Evolutionary conservation across 2,797 vertebrate genomes (phyloP), one percentile per base, ranked within the genome.

Genomic region (Yasuhikotakia modesta): DNA sequence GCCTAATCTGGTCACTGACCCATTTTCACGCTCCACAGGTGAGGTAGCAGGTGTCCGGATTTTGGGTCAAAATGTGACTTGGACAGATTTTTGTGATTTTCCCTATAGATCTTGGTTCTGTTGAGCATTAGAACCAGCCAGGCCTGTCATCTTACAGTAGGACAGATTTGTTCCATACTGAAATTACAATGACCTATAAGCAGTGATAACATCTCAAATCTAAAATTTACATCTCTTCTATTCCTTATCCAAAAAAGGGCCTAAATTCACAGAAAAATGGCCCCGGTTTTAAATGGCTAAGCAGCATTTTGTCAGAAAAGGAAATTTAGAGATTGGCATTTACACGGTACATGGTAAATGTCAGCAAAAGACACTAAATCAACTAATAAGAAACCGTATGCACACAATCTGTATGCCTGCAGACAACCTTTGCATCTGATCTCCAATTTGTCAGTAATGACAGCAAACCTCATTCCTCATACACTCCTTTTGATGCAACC

Each of bases 281-380:
- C n/a, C n/a, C n/a, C n/a, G n/a, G n/a, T n/a, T n/a, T n/a, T n/a
- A n/a, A 58, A 63, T 8, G 22, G 45, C 43, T 50, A 70, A 61
- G 58, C 68, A 32, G 58, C 65, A 79, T 81, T 85, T 84, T 82
- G n/a, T n/a, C n/a, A n/a, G n/a, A n/a, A n/a, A n/a, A n/a, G n/a
- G n/a, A n/a, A n/a, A n/a, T n/a, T n/a, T n/a, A n/a, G n/a, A n/a
- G n/a, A n/a, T n/a, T n/a, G n/a, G n/a, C n/a, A n/a, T n/a, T n/a
- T n/a, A n/a, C 70, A 85, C 57, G 70, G 76, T 79, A 81, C 73
- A 48, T 79, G 73, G 84, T 83, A 85, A 85, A 85, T 85, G 84
- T 85, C 84, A 85, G 32, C 76, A 46, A 74, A 73, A 82, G 73
- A 82, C 82, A 73, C 65, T 61, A 77, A 79, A 70, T 72, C 58